A percentile compares a stretch with the other conserved stretches of the same genome.
Evolutionary conservation across 2,113 vertebrate genomes (phyloP).

Genomic region (Carassius carassius): DNA sequence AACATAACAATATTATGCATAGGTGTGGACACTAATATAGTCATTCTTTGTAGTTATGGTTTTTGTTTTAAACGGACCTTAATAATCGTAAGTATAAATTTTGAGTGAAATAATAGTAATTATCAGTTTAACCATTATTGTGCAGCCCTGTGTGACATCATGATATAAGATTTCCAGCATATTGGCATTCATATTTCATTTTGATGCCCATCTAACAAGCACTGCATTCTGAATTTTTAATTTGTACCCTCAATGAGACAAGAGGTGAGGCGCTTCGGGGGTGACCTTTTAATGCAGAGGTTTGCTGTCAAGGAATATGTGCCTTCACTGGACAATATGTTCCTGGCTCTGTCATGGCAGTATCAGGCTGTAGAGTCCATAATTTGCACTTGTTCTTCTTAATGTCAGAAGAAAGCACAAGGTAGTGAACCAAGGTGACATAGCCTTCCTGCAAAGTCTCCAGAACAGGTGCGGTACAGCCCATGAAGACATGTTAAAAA

Average conservation of each 20-base stretch:
- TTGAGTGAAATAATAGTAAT: no score
- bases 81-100: no score
- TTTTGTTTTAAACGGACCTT: no score
- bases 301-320: slow-evolving; percentile 61
- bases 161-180: not conserved
- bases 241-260: not conserved
- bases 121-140: no score
- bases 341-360: slow-evolving; percentile 32
- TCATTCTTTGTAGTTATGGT: no score
- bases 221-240: not conserved
- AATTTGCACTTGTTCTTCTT: slow-evolving; percentile 42
- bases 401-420: slow-evolving; percentile 75
- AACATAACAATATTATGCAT: no score
- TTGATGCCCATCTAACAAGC: slow-evolving; percentile 44
- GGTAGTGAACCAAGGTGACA: slow-evolving; percentile 73
- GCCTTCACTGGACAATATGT: slow-evolving; percentile 64
- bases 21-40: no score
- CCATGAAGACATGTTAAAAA: slow-evolving; percentile 62
- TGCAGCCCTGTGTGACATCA: not conserved
- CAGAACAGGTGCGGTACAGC: slow-evolving; percentile 66
- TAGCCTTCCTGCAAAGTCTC: slow-evolving; percentile 62
- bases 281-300: slow-evolving; percentile 17
- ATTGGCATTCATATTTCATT: slow-evolving; percentile 52
- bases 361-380: slow-evolving; percentile 8
- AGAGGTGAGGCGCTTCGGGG: not conserved